These are phyloP conservation scores for Drosophila sulfurigaster DNA, from an alignment of 1,140 invertebrate genomes.

Conservation along the genomic window DNA sequence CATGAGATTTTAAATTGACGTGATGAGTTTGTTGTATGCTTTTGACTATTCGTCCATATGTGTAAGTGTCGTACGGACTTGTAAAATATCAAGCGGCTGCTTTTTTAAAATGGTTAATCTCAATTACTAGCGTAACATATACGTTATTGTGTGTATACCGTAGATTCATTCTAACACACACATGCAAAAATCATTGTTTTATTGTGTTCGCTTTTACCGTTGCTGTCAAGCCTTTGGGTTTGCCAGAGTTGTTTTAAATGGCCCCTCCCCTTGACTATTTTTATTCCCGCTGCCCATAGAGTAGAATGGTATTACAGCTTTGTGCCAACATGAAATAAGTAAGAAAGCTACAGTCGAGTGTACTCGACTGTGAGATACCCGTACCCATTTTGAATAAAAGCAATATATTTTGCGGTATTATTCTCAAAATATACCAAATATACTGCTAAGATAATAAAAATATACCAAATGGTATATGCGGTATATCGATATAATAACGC, in stretches of 20 bases:
- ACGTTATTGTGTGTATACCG: slow-evolving; percentile 69
- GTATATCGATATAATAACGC: no score
- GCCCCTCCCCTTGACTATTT: slow-evolving; percentile 54
- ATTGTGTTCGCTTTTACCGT: slow-evolving; percentile 22
- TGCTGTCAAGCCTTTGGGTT: slow-evolving; percentile 66
- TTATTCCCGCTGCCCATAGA: not conserved
- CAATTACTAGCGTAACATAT: slow-evolving; percentile 80
- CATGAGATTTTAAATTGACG: slow-evolving; percentile 76
- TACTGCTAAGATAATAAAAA: no score
- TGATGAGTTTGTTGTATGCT: slow-evolving; percentile 14
- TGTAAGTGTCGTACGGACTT: slow-evolving; percentile 41
- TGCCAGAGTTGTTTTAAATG: slow-evolving; percentile 76
- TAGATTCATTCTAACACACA: slow-evolving; percentile 5
- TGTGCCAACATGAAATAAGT: no score
- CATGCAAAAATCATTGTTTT: slow-evolving; percentile 21
- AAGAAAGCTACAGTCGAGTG: no score
- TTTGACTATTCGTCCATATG: slow-evolving; percentile 4
- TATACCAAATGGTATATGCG: no score
- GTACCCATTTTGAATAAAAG: no score
- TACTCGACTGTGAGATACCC: no score
- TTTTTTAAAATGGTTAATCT: slow-evolving; percentile 81
- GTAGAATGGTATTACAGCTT: no score
- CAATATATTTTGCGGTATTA: no score
- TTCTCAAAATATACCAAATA: no score
- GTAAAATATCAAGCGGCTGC: slow-evolving; percentile 73